phyloP scores from a whole-genome alignment of 2,888 invertebrate species.

The Acrobasis repandana region DNA sequence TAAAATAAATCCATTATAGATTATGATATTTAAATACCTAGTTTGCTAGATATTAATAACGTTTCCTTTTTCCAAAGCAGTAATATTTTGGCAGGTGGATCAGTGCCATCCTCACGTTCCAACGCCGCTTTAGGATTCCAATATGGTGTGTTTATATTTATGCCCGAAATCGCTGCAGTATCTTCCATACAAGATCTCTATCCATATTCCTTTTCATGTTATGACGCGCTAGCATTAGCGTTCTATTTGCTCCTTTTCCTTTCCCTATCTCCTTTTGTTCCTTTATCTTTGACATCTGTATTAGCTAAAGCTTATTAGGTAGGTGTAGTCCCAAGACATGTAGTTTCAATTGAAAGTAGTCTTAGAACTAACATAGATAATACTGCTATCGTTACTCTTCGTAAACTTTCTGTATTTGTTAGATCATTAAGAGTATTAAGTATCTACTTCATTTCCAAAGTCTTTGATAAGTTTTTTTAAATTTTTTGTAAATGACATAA shows the following conservation, averaged over 20 bases:
- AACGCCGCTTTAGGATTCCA: slow-evolving; percentile 60
- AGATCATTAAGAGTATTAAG: background rate
- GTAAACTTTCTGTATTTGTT: background rate
- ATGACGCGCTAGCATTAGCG: background rate
- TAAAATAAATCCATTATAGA: too few species aligned
- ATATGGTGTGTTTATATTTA: slow-evolving; percentile 63
- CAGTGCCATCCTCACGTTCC: slow-evolving; percentile 58
- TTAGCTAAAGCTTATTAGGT: background rate
- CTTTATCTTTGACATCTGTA: background rate
- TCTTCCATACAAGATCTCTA: slow-evolving; percentile 24
- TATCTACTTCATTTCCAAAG: background rate
- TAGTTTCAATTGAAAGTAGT: slow-evolving; percentile 2
- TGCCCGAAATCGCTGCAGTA: slow-evolving; percentile 37
- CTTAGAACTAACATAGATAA: background rate
- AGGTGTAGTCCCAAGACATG: background rate
- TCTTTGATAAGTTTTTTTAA: background rate
- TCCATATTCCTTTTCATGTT: background rate
- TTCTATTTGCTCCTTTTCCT: background rate
- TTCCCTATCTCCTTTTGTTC: background rate
- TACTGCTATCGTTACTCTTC: background rate
- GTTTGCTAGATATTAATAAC: slow-evolving; percentile 11
- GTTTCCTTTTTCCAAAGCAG: slow-evolving; percentile 33
- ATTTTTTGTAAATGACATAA: too few species aligned
- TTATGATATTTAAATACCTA: background rate
- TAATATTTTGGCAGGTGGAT: slow-evolving; percentile 66